Conservation (phyloP, 2,113 vertebrate genomes). For the Nothobranchius kuhntae region DNA sequence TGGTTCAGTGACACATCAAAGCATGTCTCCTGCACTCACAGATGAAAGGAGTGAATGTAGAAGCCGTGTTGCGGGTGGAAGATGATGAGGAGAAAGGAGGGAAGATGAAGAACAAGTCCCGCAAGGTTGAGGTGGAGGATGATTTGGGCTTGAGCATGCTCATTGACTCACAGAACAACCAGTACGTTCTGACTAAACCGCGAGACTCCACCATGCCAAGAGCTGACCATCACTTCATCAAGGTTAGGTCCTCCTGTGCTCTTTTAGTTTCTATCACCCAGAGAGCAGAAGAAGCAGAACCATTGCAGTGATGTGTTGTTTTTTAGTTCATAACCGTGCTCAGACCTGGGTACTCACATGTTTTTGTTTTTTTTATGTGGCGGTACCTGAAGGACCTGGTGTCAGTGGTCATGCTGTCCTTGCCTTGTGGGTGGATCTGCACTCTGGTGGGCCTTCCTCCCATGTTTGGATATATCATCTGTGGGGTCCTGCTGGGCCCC, state of each 20-base stretch:
- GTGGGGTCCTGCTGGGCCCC: slow-evolving; percentile 93
- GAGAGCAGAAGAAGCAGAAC: not conserved
- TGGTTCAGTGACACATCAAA: too few relatives aligned
- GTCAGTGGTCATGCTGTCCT: slow-evolving; percentile 90
- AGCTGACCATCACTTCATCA: slow-evolving; percentile 95
- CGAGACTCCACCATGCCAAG: slow-evolving; percentile 94
- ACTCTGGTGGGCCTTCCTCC: slow-evolving; percentile 88
- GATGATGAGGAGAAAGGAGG: slow-evolving; percentile 87
- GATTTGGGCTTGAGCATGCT: slow-evolving; percentile 96
- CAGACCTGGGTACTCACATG: too few relatives aligned
- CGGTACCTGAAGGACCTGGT: slow-evolving; percentile 86
- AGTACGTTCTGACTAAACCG: slow-evolving; percentile 95
- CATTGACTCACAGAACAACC: slow-evolving; percentile 98
- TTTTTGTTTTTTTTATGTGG: not conserved
- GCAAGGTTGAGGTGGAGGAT: slow-evolving; percentile 83
- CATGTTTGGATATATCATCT: slow-evolving; percentile 97
- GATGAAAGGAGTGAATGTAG: slow-evolving; percentile 96
- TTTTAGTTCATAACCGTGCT: too few relatives aligned
- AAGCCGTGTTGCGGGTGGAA: slow-evolving; percentile 93
- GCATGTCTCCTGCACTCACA: slow-evolving; percentile 32
- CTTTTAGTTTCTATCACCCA: not conserved
- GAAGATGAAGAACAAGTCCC: slow-evolving; percentile 88
- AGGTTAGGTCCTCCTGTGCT: slow-evolving; percentile 70
- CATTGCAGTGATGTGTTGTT: too few relatives aligned
- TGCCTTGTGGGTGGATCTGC: slow-evolving; percentile 96